phyloP scores from a whole-genome alignment of 1,140 invertebrate species.

The Phortica variegata region DNA sequence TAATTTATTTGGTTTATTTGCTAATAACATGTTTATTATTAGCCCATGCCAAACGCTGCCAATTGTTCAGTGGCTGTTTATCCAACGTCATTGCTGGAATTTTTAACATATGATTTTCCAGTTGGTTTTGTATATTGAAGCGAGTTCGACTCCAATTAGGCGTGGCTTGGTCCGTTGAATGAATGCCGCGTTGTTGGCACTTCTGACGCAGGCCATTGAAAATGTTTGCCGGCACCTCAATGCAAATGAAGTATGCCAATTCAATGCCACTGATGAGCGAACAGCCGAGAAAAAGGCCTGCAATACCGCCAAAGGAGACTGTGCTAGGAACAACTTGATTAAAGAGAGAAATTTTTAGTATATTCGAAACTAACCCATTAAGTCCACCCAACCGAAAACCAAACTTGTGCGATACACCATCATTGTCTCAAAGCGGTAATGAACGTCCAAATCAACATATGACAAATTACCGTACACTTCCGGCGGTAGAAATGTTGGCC shows the following conservation, averaged over 20 bases:
- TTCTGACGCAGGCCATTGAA: conserved; percentile 24
- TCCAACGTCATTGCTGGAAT: conserved; percentile 31
- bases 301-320: conserved; percentile 74
- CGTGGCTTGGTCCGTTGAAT: conserved; percentile 3
- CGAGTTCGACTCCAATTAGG: conserved; percentile 24
- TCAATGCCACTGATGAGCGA: conserved; percentile 71
- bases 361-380: conserved; percentile 38
- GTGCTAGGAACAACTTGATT: conserved; percentile 13
- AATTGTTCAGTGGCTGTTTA: conserved; percentile 14
- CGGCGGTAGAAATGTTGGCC: conserved; percentile 41
- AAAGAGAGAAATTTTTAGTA: neutral
- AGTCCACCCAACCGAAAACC: conserved; percentile 50
- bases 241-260: conserved; percentile 70
- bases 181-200: conserved; percentile 12
- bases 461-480: conserved; percentile 34
- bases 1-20: conserved; percentile 43
- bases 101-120: conserved; percentile 39
- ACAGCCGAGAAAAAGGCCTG: conserved; percentile 73
- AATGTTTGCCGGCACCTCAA: conserved; percentile 47
- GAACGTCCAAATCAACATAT: conserved; percentile 46
- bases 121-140: conserved; percentile 25
- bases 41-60: conserved; percentile 31
- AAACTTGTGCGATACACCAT: conserved; percentile 51
- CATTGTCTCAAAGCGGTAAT: conserved; percentile 46
- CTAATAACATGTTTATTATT: conserved; percentile 35